A percentile compares a stretch with the other conserved stretches of the same genome.
phyloP scores from a whole-genome alignment of 2,113 vertebrate genomes.

The Protobothrops flavoviridis region DNA sequence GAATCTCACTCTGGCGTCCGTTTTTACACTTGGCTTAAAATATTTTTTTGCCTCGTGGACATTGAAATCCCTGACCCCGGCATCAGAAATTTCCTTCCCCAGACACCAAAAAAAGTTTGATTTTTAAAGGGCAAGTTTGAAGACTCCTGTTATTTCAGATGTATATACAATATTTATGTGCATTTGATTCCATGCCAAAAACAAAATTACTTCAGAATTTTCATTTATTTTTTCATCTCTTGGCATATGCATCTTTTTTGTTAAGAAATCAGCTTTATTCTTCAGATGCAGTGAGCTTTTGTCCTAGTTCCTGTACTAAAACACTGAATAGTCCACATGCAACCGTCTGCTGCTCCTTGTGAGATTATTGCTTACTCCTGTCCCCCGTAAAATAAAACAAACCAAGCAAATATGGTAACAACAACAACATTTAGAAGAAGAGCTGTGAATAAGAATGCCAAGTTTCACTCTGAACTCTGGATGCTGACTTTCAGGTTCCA shows the following conservation, averaged over 20 bases:
- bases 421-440: neutral
- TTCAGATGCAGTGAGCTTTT: neutral
- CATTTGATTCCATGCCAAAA: neutral
- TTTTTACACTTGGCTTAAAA: too few species aligned
- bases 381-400: neutral
- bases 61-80: too few species aligned
- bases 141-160: neutral
- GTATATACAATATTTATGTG: neutral
- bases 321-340: neutral
- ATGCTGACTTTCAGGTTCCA: neutral
- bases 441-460: neutral
- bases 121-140: too few species aligned
- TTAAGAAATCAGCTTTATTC: neutral
- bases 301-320: neutral
- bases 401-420: neutral
- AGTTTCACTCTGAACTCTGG: neutral
- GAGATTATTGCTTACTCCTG: neutral
- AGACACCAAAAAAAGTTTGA: too few species aligned
- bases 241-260: neutral
- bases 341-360: neutral
- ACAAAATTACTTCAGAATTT: neutral
- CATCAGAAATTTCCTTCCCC: too few species aligned
- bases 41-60: too few species aligned
- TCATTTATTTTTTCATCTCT: neutral
- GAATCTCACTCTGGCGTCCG: too few species aligned